A percentile compares a stretch with the other conserved stretches of the same genome.
These are phyloP conservation scores for Mobula hypostoma DNA, from an alignment of 2,113 vertebrate genomes.

Conservation along the genomic window DNA sequence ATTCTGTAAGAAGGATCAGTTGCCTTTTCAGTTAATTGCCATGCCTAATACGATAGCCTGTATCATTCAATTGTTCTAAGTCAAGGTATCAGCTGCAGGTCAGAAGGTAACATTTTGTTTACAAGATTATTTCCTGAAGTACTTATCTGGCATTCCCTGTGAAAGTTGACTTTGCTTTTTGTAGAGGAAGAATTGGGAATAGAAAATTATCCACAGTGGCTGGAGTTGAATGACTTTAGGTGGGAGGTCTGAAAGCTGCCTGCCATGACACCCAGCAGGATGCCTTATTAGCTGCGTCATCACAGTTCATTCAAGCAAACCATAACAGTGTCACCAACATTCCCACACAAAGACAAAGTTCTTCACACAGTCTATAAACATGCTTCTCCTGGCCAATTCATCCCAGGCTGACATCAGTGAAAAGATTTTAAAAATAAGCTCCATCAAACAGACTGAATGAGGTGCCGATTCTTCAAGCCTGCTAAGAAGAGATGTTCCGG, in stretches of 20 bases:
- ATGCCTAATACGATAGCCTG: slow-evolving; percentile 76
- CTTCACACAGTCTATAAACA: slow-evolving; percentile 90
- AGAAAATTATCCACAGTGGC: slow-evolving; percentile 80
- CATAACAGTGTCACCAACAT: slow-evolving; percentile 77
- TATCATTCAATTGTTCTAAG: slow-evolving; percentile 69
- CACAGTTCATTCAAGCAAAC: slow-evolving; percentile 79
- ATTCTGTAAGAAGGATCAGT: slow-evolving; percentile 59
- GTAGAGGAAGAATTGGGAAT: slow-evolving; percentile 71
- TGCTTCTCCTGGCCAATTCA: slow-evolving; percentile 73
- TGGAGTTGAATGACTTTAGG: slow-evolving; percentile 74
- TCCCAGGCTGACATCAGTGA: slow-evolving; percentile 64
- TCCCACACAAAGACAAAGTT: slow-evolving; percentile 80
- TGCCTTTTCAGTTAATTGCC: slow-evolving; percentile 82
- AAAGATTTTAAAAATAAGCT: slow-evolving; percentile 58
- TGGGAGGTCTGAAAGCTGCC: slow-evolving; percentile 73
- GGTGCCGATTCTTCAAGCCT: slow-evolving; percentile 46
- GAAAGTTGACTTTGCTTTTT: slow-evolving; percentile 83
- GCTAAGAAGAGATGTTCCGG: slow-evolving; percentile 55
- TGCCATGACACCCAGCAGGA: slow-evolving; percentile 53
- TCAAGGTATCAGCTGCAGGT: slow-evolving; percentile 81
- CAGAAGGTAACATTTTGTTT: slow-evolving; percentile 94
- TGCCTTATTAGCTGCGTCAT: slow-evolving; percentile 73
- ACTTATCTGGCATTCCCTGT: slow-evolving; percentile 71
- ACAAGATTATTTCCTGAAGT: slow-evolving; percentile 85
- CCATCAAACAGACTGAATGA: slow-evolving; percentile 45